Evolutionary conservation across 2,797 vertebrate species (phyloP), one percentile per base, ranked within the genome.

Genomic region (Characodon lateralis): DNA sequence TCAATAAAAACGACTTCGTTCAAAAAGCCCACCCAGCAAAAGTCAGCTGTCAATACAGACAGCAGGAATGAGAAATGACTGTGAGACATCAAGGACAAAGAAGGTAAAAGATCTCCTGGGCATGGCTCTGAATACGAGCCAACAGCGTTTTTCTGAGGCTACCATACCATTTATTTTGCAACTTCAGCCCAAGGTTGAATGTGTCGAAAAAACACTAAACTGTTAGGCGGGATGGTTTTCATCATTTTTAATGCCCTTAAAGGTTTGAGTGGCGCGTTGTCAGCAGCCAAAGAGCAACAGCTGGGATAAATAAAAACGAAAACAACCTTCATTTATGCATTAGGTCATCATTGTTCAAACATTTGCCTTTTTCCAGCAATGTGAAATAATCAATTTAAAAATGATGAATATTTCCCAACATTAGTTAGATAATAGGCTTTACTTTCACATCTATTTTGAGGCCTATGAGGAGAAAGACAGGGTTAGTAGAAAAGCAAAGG

Each of bases 71-170:
- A 90, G 83, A 43, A 83, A 85, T 74, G 79, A 83, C 74, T 85
- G 43, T 0, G 35, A 81, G 85, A 83, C 84, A 76, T 75, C 79
- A 86, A 89, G 82, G 84, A 92, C 88, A 90, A 84, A 87, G 73
- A 75, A 84, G 72, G 81, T 79, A 74, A 76, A 85, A 53, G 79
- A 69, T 51, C 63, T 69, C 46, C 26, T 66, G 22, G 39, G 69
- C 74, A 14, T 1, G 8, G 75, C 76, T 75, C 78, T 85, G 85
- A 75, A 85, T 48, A 65, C 28, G 0, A 1, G 66, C 84, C 84
- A 80, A 73, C 66, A 59, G 63, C 61, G 73, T 51, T 69, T 69
- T 71, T 46, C 66, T 73, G 73, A 84, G 86, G 75, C 80, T 71
- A 68, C 63, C 50, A 0, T 43, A 43, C 59, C 46, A 2, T 81